Evolutionary conservation across 1,140 invertebrate genomes (phyloP).

Genomic region (Anagrus nilaparvatae): DNA sequence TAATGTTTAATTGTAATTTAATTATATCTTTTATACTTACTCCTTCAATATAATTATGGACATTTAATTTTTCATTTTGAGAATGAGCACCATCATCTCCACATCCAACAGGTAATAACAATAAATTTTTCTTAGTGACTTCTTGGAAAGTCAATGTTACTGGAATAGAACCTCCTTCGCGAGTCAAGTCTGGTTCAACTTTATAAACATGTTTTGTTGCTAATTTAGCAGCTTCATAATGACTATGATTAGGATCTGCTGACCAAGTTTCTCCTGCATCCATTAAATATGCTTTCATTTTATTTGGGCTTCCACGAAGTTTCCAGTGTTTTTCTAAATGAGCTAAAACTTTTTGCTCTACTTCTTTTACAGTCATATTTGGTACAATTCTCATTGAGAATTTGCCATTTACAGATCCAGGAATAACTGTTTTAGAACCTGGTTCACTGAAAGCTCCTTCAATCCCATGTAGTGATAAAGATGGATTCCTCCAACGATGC

Average conservation of each 20-base stretch:
- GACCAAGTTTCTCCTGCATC: constrained; percentile 86
- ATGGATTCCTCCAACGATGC: constrained; percentile 85
- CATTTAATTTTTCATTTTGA: constrained; percentile 94
- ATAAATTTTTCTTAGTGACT: constrained; percentile 84
- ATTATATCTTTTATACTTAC: constrained; percentile 47
- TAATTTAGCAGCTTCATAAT: constrained; percentile 78
- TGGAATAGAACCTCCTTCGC: constrained; percentile 94
- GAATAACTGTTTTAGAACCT: constrained; percentile 93
- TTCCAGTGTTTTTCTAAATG: constrained; percentile 63
- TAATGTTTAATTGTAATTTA: constrained; percentile 5
- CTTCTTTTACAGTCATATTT: constrained; percentile 70
- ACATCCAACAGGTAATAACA: constrained; percentile 83
- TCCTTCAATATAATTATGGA: constrained; percentile 87
- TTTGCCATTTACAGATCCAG: constrained; percentile 88
- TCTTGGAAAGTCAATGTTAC: constrained; percentile 86
- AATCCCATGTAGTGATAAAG: constrained; percentile 86
- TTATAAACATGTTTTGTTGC: constrained; percentile 86
- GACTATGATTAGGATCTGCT: constrained; percentile 81
- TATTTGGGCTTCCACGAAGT: constrained; percentile 73
- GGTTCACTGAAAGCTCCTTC: constrained; percentile 86
- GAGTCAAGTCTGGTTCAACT: constrained; percentile 85
- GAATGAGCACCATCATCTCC: constrained; percentile 96
- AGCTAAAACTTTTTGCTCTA: constrained; percentile 61
- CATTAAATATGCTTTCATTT: constrained; percentile 63
- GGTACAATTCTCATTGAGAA: constrained; percentile 94